These are phyloP conservation scores for Loriculus beryllinus DNA, from an alignment of 2,797 vertebrate genomes.

Conservation along the genomic window DNA sequence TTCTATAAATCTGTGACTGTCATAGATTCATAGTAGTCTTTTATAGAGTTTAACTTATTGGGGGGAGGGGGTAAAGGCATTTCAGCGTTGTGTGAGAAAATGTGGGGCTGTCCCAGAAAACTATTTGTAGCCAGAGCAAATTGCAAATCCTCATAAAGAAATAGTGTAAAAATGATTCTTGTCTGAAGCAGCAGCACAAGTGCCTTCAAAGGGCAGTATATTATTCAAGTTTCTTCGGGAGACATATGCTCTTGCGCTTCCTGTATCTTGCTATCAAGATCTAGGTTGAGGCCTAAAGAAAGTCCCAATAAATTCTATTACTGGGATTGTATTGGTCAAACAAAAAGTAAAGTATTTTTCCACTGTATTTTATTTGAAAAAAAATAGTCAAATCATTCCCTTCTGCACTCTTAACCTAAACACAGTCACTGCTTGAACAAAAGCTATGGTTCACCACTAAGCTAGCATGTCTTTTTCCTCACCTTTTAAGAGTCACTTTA, in stretches of 20 bases:
- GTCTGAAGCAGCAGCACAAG: constrained; percentile 76
- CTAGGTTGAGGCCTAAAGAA: constrained; percentile 32
- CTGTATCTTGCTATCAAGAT: constrained; percentile 42
- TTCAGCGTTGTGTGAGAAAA: constrained; percentile 61
- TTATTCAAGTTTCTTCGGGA: constrained; percentile 43
- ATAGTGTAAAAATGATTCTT: constrained; percentile 27
- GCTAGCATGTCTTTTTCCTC: neutral
- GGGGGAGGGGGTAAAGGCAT: constrained; percentile 50
- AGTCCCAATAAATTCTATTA: constrained; percentile 52
- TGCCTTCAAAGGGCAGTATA: constrained; percentile 74
- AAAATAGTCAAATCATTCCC: constrained; percentile 6
- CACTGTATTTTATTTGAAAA: neutral
- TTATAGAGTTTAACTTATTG: constrained; percentile 76
- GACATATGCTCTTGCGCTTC: constrained; percentile 17
- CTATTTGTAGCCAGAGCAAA: constrained; percentile 46
- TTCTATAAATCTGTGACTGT: constrained; percentile 70
- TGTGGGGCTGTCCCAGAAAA: constrained; percentile 54
- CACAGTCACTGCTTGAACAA: neutral
- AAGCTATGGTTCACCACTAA: neutral
- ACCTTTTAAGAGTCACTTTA: neutral
- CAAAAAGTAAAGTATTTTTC: constrained; percentile 36
- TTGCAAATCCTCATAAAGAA: neutral
- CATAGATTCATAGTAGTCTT: constrained; percentile 64
- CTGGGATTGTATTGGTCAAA: constrained; percentile 45
- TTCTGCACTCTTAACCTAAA: constrained; percentile 28